Percentiles rank a stretch among this genome's conserved stretches.
phyloP scores from a whole-genome alignment of 2,797 vertebrate genomes.

The Chanos chanos region DNA sequence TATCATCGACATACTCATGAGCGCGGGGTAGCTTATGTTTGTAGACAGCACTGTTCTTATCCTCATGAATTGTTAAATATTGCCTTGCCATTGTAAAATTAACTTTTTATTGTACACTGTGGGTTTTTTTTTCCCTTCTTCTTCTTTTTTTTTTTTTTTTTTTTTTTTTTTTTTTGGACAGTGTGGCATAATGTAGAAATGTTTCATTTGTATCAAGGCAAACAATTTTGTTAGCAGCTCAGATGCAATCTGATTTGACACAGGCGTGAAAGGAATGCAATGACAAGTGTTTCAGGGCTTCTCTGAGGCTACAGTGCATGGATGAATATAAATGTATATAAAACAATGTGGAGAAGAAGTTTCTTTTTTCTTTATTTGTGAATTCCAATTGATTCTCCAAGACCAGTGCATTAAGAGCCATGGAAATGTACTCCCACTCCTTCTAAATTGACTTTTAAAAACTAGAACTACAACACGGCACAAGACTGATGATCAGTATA shows the following conservation, averaged over 20 bases:
- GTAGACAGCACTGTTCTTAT: not conserved
- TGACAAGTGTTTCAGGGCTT: too few species aligned
- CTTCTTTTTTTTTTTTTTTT: not conserved
- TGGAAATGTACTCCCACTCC: not conserved
- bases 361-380: too few species aligned
- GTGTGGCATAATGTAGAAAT: not conserved
- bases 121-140: not conserved
- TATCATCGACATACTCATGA: slow-evolving; percentile 10
- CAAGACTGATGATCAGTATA: slow-evolving; percentile 5
- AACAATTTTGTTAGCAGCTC: not conserved
- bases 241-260: too few species aligned
- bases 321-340: too few species aligned
- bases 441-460: not conserved
- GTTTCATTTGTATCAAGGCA: slow-evolving; percentile 4
- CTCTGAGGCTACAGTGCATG: too few species aligned
- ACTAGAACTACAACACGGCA: not conserved
- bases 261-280: too few species aligned
- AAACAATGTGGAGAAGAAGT: too few species aligned
- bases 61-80: slow-evolving; percentile 33
- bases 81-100: slow-evolving; percentile 7
- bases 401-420: too few species aligned
- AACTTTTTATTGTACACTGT: not conserved
- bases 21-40: too few species aligned
- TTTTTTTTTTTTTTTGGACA: not conserved
- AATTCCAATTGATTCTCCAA: too few species aligned